Conservation (phyloP, 2,888 invertebrate species). For the Drosophila villosipedis region DNA sequence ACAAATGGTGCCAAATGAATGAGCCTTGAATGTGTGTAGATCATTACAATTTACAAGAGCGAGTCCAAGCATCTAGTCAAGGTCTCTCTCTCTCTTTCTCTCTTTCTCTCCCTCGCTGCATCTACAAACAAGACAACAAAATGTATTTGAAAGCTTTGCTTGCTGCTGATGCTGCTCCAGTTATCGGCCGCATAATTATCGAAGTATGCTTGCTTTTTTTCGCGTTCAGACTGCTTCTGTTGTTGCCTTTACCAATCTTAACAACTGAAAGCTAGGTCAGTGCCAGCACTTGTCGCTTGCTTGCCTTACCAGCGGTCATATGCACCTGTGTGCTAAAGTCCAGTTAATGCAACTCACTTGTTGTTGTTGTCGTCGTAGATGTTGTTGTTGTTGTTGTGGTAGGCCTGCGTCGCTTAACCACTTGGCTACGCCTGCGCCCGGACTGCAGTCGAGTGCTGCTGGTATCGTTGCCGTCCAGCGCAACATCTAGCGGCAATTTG, state of each 20-base stretch:
- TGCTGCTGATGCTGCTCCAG: conserved; percentile 54
- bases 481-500: conserved; percentile 57
- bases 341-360: conserved; percentile 62
- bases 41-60: conserved; percentile 23
- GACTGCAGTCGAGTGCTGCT: conserved; percentile 28
- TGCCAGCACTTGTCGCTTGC: conserved; percentile 59
- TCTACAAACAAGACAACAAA: conserved; percentile 32
- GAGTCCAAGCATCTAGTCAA: conserved; percentile 10
- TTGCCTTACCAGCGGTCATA: conserved; percentile 56
- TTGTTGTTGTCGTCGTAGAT: conserved; percentile 59
- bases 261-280: conserved; percentile 71
- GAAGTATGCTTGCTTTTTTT: conserved; percentile 27
- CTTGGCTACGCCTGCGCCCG: conserved; percentile 62
- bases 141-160: conserved; percentile 64
- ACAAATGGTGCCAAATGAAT: conserved; percentile 1
- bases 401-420: conserved; percentile 64
- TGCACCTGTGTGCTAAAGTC: conserved; percentile 35
- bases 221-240: conserved; percentile 47
- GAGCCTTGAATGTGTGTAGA: conserved; percentile 21
- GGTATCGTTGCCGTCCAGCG: conserved; percentile 12
- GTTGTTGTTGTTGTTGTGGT: conserved; percentile 32
- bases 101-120: conserved; percentile 9
- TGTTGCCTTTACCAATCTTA: conserved; percentile 52
- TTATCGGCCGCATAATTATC: conserved; percentile 62
- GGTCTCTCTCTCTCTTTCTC: conserved; percentile 3